Evolutionary conservation across 2,888 invertebrate species (phyloP).

Genomic region (Trichogramma evanescens): DNA sequence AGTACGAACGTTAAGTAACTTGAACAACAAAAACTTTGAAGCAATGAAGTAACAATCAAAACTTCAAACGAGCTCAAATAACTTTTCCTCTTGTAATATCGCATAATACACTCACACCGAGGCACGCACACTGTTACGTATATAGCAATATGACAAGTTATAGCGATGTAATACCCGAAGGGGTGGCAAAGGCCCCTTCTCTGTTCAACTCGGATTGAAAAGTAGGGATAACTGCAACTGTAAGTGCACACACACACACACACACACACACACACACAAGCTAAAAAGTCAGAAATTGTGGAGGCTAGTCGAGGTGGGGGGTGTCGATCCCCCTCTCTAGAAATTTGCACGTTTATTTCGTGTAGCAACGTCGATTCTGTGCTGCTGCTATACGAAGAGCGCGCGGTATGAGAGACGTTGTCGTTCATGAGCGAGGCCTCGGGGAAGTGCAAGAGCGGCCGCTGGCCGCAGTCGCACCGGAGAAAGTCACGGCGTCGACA

Average conservation of each 20-base stretch:
- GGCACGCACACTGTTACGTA: no score
- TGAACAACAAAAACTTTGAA: no score
- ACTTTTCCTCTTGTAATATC: no score
- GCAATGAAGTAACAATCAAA: no score
- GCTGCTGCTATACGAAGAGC: not conserved
- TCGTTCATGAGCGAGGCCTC: constrained; percentile 21
- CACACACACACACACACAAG: not conserved
- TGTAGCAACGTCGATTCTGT: not conserved
- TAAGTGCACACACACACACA: not conserved
- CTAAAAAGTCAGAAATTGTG: not conserved
- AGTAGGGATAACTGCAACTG: no score
- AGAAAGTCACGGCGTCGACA: constrained; percentile 21
- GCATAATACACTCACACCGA: no score
- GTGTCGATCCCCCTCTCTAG: not conserved
- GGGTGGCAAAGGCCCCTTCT: no score
- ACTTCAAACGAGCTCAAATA: no score
- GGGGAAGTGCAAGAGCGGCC: constrained; percentile 21
- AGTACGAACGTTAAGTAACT: no score
- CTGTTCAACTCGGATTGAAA: no score
- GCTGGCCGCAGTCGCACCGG: constrained; percentile 21
- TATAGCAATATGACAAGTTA: no score
- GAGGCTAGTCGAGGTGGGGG: not conserved
- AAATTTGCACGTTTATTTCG: not conserved
- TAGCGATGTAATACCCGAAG: no score
- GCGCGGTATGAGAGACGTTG: not conserved